These are phyloP conservation scores for Saccostrea glomerata DNA, from an alignment of 1,140 invertebrate species.

Conservation along the genomic window DNA sequence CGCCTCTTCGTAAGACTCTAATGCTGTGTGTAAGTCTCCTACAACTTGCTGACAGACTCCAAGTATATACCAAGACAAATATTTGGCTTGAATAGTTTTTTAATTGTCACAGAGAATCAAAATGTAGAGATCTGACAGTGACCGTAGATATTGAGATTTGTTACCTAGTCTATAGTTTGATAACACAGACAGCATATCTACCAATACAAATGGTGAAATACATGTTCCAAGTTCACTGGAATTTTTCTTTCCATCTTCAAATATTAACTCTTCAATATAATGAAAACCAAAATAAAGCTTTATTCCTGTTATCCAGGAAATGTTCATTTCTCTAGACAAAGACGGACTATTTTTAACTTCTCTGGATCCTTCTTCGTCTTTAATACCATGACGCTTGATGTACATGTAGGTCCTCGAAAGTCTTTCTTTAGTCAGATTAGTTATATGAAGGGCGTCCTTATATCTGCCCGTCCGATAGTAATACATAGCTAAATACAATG, in stretches of 20 bases:
- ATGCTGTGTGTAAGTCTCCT: background rate
- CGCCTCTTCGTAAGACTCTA: background rate
- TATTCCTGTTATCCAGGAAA: background rate
- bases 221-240: background rate
- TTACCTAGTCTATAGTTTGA: slow-evolving; percentile 4
- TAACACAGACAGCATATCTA: background rate
- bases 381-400: background rate
- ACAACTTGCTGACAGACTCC: background rate
- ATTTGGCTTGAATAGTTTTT: background rate
- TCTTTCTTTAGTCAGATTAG: background rate
- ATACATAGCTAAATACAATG: background rate
- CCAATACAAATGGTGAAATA: background rate
- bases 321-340: background rate
- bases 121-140: background rate
- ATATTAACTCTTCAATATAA: background rate
- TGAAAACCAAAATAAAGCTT: background rate
- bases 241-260: background rate
- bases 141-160: background rate
- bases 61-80: background rate
- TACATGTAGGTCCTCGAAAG: background rate
- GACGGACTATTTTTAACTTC: background rate
- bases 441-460: background rate
- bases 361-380: background rate
- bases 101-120: background rate
- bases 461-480: background rate